Conservation (phyloP, 2,888 invertebrate species). For the Deilephila elpenor region DNA sequence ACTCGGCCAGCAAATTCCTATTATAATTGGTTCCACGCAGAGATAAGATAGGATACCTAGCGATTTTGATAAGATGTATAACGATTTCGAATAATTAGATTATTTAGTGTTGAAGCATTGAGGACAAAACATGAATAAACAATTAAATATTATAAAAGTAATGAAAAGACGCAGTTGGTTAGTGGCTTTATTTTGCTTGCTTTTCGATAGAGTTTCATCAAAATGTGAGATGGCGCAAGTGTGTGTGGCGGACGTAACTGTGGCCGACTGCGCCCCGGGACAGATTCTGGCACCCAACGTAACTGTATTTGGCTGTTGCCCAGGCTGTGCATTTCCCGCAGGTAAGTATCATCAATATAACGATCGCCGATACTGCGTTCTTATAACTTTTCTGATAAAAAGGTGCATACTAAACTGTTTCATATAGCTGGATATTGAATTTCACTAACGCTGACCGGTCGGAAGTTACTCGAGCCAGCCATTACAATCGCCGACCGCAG, state of each 20-base stretch:
- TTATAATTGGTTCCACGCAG: constrained; percentile 43
- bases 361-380: not conserved
- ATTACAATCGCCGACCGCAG: constrained; percentile 50
- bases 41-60: constrained; percentile 54
- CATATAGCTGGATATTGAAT: constrained; percentile 41
- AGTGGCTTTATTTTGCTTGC: constrained; percentile 40
- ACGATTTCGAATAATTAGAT: constrained; percentile 53
- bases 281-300: constrained; percentile 57
- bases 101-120: constrained; percentile 15
- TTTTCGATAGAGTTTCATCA: constrained; percentile 40
- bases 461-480: constrained; percentile 52
- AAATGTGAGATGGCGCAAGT: constrained; percentile 63
- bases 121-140: constrained; percentile 19
- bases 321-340: constrained; percentile 61
- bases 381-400: not conserved
- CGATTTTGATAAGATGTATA: constrained; percentile 54
- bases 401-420: constrained; percentile 22
- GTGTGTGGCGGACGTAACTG: constrained; percentile 69
- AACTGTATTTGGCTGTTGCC: constrained; percentile 73
- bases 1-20: constrained; percentile 18
- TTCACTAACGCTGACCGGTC: constrained; percentile 44
- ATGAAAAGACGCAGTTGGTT: not conserved
- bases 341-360: constrained; percentile 40
- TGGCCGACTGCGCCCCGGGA: constrained; percentile 56
- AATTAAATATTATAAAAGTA: constrained; percentile 7